Percentiles rank a stretch among this genome's conserved stretches.
Evolutionary conservation across 1,140 invertebrate species (phyloP).

Genomic region (Hetaerina americana): DNA sequence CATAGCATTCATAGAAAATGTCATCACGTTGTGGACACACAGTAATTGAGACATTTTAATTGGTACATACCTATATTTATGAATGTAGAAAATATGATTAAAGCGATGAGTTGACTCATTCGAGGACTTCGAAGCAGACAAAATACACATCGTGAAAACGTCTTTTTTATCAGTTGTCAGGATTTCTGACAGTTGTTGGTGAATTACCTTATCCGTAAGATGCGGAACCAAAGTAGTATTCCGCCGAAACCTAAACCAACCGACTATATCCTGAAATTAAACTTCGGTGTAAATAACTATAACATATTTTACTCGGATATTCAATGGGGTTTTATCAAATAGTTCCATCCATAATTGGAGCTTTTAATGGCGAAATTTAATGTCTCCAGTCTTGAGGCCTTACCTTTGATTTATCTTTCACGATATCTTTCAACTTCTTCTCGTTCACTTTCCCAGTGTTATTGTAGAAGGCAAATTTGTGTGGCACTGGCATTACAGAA

Average conservation of each 20-base stretch:
- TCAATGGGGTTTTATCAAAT: background rate
- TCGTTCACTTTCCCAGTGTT: slow-evolving; percentile 38
- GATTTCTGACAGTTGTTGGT: slow-evolving; percentile 39
- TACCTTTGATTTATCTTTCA: slow-evolving; percentile 29
- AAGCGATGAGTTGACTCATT: slow-evolving; percentile 39
- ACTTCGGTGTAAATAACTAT: slow-evolving; percentile 1
- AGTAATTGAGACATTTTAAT: too few relatives aligned
- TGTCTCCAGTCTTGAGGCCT: background rate
- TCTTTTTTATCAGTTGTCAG: slow-evolving; percentile 26
- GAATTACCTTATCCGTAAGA: slow-evolving; percentile 40
- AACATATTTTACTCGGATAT: background rate
- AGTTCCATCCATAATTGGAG: background rate
- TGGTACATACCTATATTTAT: slow-evolving; percentile 26
- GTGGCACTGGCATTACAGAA: slow-evolving; percentile 38
- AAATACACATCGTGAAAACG: slow-evolving; percentile 36
- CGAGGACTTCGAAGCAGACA: slow-evolving; percentile 32
- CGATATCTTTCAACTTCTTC: slow-evolving; percentile 33
- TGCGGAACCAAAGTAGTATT: slow-evolving; percentile 34
- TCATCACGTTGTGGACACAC: too few relatives aligned
- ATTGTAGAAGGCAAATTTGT: slow-evolving; percentile 36
- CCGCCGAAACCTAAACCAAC: slow-evolving; percentile 46
- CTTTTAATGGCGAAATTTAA: background rate
- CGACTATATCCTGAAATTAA: slow-evolving; percentile 36
- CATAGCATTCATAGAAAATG: too few relatives aligned
- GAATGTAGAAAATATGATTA: slow-evolving; percentile 32